Base-by-base conservation (phyloP, 2,113 vertebrate genomes). In the Platycercus adscitus region DNA sequence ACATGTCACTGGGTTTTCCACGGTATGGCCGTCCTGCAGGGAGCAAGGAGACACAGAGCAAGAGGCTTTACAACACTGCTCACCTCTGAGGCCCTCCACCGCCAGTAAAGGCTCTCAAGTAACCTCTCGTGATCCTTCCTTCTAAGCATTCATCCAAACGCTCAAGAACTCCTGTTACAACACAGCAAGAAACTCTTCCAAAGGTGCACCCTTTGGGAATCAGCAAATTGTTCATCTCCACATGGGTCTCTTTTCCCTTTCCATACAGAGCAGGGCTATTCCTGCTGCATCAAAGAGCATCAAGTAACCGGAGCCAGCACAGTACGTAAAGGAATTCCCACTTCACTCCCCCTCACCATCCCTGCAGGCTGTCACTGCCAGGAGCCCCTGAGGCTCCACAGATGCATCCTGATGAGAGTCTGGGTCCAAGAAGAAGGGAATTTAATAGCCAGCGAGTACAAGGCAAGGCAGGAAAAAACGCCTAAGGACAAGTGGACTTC, bases 1-100 rank as follows among this genome's bases (percentile, higher is more conserved):
- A 99, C 99, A 99, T 99, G 98, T 99, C 99, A 6, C 99, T 99
- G 86, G 99, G 99, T 94, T 99, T 99, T 37, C 99, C 99, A 3
- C 99, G 98, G 94, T 99, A 99, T 0, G 99, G 99, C 77, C 99
- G 99, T 66, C 99, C 99, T 99, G 97, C 4, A 21, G 76, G 71
- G 78, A 63, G 24, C 70, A 71, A 81, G 60, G 64, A 47, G 84
- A 83, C 23, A 43, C 23, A 15, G 3, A 24, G 53, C 24, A 66
- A 37, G 26, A 41, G 44, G 47, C 33, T 13, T 60, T 25, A 31
- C 1, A 7, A 16, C 6, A 7, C 49, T 1, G n/a, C 55, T 26
- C 33, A 12, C 82, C 58, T 23, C 47, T 12, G 17, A 4, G 1
- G 61, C 73, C 37, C 81, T 31, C 44, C 47, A 8, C 11, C 64